phyloP scores from a whole-genome alignment of 2,888 invertebrate genomes.

The Hemicrepidius hirtus region DNA sequence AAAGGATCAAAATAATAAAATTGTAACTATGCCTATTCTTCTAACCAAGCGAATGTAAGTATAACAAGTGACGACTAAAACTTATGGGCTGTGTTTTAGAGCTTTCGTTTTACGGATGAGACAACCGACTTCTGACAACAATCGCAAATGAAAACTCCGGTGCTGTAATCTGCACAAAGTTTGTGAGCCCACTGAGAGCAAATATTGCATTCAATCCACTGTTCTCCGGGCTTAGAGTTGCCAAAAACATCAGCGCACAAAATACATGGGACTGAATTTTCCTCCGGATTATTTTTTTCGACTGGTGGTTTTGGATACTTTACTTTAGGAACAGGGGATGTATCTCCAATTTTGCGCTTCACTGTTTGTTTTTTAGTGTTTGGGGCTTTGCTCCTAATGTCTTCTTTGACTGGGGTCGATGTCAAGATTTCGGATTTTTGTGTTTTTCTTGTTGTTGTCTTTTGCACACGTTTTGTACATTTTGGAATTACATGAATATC shows the following conservation, averaged over 20 bases:
- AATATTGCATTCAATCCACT: slow-evolving; percentile 3
- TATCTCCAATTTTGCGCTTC: no score
- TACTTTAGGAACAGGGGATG: no score
- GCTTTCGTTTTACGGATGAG: not conserved
- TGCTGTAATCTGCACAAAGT: not conserved
- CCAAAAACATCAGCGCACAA: not conserved
- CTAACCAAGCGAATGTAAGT: no score
- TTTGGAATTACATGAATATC: slow-evolving; percentile 3
- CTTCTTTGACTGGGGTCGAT: slow-evolving; percentile 1
- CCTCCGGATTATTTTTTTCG: not conserved
- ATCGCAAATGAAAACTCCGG: slow-evolving; percentile 4
- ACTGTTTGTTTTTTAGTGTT: no score
- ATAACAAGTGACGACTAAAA: no score
- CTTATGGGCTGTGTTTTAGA: no score
- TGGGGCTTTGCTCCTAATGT: no score
- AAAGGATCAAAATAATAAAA: no score
- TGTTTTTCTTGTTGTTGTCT: not conserved
- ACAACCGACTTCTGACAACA: not conserved
- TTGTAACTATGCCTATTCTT: no score
- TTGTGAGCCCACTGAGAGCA: not conserved
- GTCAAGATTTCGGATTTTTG: slow-evolving; percentile 2
- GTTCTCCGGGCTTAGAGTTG: not conserved
- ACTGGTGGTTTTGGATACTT: no score
- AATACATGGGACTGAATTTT: not conserved
- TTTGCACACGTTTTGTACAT: not conserved